Percentiles rank a stretch among this genome's conserved stretches.
Conservation (phyloP, 1,140 invertebrate species). For the Spodoptera frugiperda region DNA sequence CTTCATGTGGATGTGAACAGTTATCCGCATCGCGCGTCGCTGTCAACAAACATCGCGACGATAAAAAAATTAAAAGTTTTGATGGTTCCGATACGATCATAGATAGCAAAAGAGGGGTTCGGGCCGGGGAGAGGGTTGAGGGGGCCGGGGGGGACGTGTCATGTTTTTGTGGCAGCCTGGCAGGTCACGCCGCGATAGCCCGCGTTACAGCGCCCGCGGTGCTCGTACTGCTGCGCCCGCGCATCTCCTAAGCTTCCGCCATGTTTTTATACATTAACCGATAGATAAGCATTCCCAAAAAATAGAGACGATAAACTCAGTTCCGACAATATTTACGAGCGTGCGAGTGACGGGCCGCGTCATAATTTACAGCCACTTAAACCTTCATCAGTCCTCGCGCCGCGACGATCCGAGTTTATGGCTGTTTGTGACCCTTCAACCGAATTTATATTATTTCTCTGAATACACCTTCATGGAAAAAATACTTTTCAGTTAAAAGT, state of each 20-base stretch:
- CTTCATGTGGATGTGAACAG: too few species aligned
- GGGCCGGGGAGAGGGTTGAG: constrained; percentile 8
- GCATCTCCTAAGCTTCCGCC: constrained; percentile 18
- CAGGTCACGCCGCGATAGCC: constrained; percentile 53
- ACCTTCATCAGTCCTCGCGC: constrained; percentile 70
- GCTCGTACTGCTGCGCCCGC: constrained; percentile 6
- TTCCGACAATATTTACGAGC: constrained; percentile 55
- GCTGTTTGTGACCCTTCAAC: constrained; percentile 61
- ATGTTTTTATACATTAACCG: constrained; percentile 48
- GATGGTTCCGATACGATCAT: constrained; percentile 35
- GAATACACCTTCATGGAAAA: constrained; percentile 45
- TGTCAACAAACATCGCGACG: not conserved
- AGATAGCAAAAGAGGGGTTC: constrained; percentile 42
- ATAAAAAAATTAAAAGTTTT: not conserved
- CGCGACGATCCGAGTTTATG: constrained; percentile 51
- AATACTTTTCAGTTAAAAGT: too few species aligned
- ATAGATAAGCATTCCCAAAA: constrained; percentile 51
- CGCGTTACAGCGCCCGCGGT: not conserved
- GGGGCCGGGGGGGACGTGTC: not conserved
- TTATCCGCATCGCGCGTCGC: not conserved
- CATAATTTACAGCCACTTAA: constrained; percentile 60
- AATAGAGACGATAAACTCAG: constrained; percentile 51
- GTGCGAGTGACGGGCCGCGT: constrained; percentile 29
- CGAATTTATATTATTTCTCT: constrained; percentile 69
- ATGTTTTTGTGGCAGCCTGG: constrained; percentile 39